Conservation (phyloP, 2,888 invertebrate species). For the Brassicogethes aeneus region DNA sequence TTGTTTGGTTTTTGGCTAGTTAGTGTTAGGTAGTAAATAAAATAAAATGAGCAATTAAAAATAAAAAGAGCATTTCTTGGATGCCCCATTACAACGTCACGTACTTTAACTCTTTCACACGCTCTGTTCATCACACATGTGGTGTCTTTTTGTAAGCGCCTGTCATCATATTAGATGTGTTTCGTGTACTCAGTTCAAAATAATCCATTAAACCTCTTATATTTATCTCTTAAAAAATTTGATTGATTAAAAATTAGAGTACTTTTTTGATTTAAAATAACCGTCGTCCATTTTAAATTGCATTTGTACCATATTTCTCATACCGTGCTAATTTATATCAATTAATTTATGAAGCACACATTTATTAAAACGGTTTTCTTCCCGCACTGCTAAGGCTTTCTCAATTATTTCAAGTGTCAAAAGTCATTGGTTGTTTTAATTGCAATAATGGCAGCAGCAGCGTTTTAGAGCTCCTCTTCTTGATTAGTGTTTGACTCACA, state of each 20-base stretch:
- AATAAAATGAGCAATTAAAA: slow-evolving; percentile 6
- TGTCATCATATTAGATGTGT: slow-evolving; percentile 28
- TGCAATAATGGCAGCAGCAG: slow-evolving; percentile 17
- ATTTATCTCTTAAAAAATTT: background rate
- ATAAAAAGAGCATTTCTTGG: slow-evolving; percentile 19
- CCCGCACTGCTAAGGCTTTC: slow-evolving; percentile 12
- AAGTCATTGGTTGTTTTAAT: slow-evolving; percentile 25
- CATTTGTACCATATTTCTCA: too few relatives aligned
- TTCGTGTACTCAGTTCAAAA: slow-evolving; percentile 21
- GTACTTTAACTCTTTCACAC: slow-evolving; percentile 29
- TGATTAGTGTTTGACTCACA: slow-evolving; percentile 30
- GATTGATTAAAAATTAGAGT: background rate
- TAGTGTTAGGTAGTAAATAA: background rate
- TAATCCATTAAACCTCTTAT: slow-evolving; percentile 20
- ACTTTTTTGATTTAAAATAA: background rate
- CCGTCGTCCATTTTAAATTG: background rate
- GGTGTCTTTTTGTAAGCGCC: slow-evolving; percentile 23
- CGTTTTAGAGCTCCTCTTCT: slow-evolving; percentile 22
- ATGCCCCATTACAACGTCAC: slow-evolving; percentile 22
- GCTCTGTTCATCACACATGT: slow-evolving; percentile 27
- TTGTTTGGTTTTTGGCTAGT: background rate
- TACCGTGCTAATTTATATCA: too few relatives aligned
- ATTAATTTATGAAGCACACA: too few relatives aligned
- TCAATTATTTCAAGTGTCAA: slow-evolving; percentile 22
- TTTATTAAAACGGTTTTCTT: background rate